phyloP scores from a whole-genome alignment of 2,888 invertebrate species.

The Drosophila ustulata region DNA sequence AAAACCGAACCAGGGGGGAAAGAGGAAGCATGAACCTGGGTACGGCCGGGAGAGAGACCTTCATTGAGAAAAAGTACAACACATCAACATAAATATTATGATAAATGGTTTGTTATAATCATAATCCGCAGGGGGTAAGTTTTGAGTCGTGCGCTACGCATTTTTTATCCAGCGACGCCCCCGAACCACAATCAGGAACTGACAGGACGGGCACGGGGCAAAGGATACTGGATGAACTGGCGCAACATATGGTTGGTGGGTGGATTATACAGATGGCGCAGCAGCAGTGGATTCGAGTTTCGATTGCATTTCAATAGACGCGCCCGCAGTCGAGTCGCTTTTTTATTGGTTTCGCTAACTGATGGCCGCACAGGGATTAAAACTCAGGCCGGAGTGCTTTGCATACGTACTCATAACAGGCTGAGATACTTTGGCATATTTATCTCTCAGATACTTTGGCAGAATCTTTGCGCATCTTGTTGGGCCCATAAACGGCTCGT shows the following conservation, averaged over 20 bases:
- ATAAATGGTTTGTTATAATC: conserved; percentile 84
- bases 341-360: conserved; percentile 71
- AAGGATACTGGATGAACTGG: conserved; percentile 51
- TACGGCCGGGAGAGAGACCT: conserved; percentile 45
- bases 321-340: conserved; percentile 56
- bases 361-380: conserved; percentile 57
- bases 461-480: conserved; percentile 65
- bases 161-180: conserved; percentile 63
- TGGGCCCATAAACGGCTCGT: conserved; percentile 63
- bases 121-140: conserved; percentile 84
- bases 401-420: conserved; percentile 20
- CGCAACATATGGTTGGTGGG: conserved; percentile 83
- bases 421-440: conserved; percentile 29
- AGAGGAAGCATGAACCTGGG: conserved; percentile 23
- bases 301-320: conserved; percentile 68
- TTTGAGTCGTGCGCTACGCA: conserved; percentile 74
- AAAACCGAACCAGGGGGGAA: conserved; percentile 9
- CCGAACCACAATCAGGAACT: conserved; percentile 35
- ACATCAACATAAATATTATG: conserved; percentile 84
- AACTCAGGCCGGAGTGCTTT: conserved; percentile 26
- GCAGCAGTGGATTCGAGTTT: conserved; percentile 58
- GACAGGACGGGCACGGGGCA: background rate
- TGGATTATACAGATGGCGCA: conserved; percentile 81
- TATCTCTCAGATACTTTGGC: conserved; percentile 59
- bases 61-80: conserved; percentile 84